phyloP scores from a whole-genome alignment of 2,797 vertebrate genomes.

The Linurgus olivaceus region DNA sequence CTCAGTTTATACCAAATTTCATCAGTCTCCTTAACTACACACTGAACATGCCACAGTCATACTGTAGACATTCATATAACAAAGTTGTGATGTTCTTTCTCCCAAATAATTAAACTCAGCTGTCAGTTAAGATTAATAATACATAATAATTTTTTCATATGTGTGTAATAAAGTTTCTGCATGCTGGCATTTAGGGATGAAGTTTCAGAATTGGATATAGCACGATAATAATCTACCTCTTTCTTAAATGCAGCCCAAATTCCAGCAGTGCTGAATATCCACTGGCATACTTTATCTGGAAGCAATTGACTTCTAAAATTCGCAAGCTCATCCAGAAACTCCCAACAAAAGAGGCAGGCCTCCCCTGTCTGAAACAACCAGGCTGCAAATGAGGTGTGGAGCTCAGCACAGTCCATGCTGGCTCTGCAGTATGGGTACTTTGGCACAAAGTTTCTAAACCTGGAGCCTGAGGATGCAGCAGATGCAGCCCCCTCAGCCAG shows the following conservation, averaged over 20 bases:
- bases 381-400: not conserved
- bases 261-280: not conserved
- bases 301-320: not conserved
- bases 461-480: not conserved
- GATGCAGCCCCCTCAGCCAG: not conserved
- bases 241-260: not conserved
- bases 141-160: not conserved
- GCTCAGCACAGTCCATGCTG: not conserved
- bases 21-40: not conserved
- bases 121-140: not conserved
- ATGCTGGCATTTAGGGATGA: not conserved
- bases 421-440: not conserved
- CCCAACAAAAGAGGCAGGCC: not conserved
- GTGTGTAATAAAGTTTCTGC: not conserved
- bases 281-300: not conserved
- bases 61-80: not conserved
- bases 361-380: accelerated
- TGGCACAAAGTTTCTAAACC: not conserved
- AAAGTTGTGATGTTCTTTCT: not conserved
- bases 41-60: accelerated
- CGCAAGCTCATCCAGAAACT: not conserved
- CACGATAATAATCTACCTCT: not conserved
- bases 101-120: not conserved
- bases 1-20: not conserved
- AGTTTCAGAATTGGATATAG: not conserved